phyloP scores from a whole-genome alignment of 2,113 vertebrate genomes.

The Siphamia tubifer region DNA sequence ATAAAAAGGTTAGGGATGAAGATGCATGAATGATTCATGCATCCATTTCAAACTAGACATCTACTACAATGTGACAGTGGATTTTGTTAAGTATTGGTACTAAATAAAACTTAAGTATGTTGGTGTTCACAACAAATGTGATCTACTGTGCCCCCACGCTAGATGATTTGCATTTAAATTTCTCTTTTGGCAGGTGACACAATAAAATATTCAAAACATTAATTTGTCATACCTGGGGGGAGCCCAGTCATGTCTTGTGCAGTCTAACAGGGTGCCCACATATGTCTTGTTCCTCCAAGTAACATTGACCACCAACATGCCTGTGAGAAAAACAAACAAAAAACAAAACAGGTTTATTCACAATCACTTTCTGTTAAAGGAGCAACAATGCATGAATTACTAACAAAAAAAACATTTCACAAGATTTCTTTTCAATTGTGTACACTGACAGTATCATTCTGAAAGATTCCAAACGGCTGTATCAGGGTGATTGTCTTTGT shows the following conservation, averaged over 20 bases:
- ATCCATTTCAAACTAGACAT: conserved; percentile 41
- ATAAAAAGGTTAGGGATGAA: conserved; percentile 49
- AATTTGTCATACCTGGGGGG: conserved; percentile 87
- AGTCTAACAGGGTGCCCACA: conserved; percentile 95
- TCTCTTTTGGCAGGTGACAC: neutral
- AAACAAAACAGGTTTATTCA: neutral
- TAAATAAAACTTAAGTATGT: neutral
- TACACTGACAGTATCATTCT: too few species aligned
- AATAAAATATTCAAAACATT: neutral
- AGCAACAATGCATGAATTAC: neutral
- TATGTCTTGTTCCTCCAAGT: conserved; percentile 99
- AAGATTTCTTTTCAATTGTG: neutral
- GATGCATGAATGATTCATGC: conserved; percentile 49
- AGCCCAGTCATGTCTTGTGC: conserved; percentile 97
- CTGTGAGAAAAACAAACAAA: conserved; percentile 69
- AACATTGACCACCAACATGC: conserved; percentile 98
- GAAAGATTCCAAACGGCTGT: neutral
- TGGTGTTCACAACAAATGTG: neutral
- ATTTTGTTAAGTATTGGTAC: conserved; percentile 2
- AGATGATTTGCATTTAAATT: neutral
- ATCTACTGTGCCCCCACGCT: neutral
- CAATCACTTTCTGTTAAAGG: neutral
- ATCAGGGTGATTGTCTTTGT: conserved; percentile 16
- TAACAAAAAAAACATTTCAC: neutral
- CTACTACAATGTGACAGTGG: conserved; percentile 33